Conservation (phyloP, 2,797 vertebrate species). For the Xenopus petersii region DNA sequence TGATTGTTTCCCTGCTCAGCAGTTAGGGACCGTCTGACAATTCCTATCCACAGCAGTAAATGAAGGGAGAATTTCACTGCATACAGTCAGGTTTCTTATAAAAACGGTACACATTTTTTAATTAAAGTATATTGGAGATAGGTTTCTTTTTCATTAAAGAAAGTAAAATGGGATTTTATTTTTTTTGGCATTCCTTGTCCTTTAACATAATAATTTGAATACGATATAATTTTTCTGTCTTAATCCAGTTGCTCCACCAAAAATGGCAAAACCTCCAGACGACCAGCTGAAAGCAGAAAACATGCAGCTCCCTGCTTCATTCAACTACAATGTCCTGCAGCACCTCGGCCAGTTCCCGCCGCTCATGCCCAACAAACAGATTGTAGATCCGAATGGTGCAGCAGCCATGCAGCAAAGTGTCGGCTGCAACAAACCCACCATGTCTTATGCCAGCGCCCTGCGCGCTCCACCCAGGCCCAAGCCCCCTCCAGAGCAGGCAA, state of each 20-base stretch:
- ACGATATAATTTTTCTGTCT: not conserved
- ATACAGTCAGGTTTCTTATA: too few species aligned
- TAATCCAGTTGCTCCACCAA: conserved; percentile 69
- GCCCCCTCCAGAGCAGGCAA: conserved; percentile 89
- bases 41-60: too few species aligned
- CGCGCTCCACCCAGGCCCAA: conserved; percentile 93
- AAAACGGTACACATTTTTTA: too few species aligned
- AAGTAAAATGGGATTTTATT: too few species aligned
- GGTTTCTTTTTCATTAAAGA: too few species aligned
- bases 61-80: too few species aligned
- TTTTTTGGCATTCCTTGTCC: too few species aligned
- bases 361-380: conserved; percentile 90
- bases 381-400: conserved; percentile 72
- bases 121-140: too few species aligned
- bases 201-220: too few species aligned
- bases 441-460: conserved; percentile 97
- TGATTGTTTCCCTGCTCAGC: too few species aligned
- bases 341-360: conserved; percentile 97
- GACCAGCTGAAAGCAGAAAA: conserved; percentile 84
- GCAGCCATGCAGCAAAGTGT: conserved; percentile 61
- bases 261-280: conserved; percentile 79
- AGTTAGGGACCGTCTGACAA: too few species aligned
- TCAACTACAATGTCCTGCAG: conserved; percentile 83
- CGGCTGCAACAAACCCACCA: conserved; percentile 79
- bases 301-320: conserved; percentile 71